Evolutionary conservation across 2,888 invertebrate species (phyloP), one percentile per base, ranked within the genome.

Genomic region (Meteorus cinctellus): DNA sequence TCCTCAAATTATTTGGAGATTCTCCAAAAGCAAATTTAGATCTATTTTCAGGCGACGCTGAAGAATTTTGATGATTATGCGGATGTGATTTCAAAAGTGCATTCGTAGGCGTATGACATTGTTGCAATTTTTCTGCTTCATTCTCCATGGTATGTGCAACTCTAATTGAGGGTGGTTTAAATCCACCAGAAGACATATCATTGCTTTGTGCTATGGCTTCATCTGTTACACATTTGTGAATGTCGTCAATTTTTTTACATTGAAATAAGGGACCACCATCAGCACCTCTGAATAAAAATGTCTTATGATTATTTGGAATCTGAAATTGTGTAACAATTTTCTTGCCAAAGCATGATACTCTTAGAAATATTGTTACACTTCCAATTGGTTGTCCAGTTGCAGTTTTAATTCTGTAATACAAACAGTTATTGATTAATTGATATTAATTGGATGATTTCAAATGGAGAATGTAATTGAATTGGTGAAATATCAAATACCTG

Each of bases 291-390:
- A 89, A 89, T 1, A 88, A 79, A 71, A 86, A 89, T 0, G 86
- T 85, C 71, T 85, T 85, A 41, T 80, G 80, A 63, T 88, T 84
- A 69, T 83, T 83, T 0, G 89, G 87, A 6, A 91, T 91, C 83
- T 93, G 93, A 84, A 94, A 94, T 83, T 92, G 92, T 0, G 94
- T 94, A 14, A 94, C 91, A 34, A 94, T 93, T 81, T 89, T 89
- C 82, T 92, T 92, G 1, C 94, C 94, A 81, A 94, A 94, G 82
- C 93, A 93, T 8, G 93, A 93, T 85, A 93, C 92, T 12, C 94
- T 90, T 63, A 94, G 88, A 87, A 93, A 94, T 84, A 93, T 91
- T 0, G 91, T 87, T 14, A 93, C 91, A 79, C 92, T 91, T 5
- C 94, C 94, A 2, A 92, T 91, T 79, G 90, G 89, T 8, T 88